Evolutionary conservation across 2,888 invertebrate genomes (phyloP).

Genomic region (Achlya flavicornis): DNA sequence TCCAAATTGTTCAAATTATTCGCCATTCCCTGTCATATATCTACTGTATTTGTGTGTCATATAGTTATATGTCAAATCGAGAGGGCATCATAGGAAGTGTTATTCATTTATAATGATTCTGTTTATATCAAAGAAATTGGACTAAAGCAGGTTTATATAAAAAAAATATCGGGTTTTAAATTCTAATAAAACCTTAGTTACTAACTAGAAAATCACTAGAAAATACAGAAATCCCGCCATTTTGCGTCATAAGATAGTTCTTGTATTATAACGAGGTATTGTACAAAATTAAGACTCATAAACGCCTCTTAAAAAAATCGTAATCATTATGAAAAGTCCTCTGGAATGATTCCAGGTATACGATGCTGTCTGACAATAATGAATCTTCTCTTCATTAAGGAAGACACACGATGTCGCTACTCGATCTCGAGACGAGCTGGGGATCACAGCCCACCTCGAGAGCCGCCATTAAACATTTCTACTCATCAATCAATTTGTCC

Average conservation of each 20-base stretch:
- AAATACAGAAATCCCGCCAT: too few relatives aligned
- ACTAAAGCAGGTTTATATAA: too few relatives aligned
- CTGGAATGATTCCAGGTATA: not conserved
- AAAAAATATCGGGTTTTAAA: too few relatives aligned
- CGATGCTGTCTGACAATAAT: not conserved
- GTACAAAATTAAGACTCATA: too few relatives aligned
- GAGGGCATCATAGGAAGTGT: not conserved
- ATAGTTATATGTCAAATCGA: not conserved
- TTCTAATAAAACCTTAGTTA: too few relatives aligned
- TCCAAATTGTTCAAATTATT: not conserved
- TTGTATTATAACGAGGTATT: too few relatives aligned
- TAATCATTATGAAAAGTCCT: not conserved
- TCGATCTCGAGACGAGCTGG: constrained; percentile 14
- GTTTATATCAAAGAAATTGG: too few relatives aligned
- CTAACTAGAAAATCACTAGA: too few relatives aligned
- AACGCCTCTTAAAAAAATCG: not conserved
- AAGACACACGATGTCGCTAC: constrained; percentile 14
- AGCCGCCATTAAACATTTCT: constrained; percentile 29
- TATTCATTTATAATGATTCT: not conserved
- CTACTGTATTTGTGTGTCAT: not conserved
- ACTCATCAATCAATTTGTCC: constrained; percentile 74
- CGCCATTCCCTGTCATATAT: not conserved
- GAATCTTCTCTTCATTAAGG: constrained; percentile 2
- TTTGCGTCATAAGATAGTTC: too few relatives aligned
- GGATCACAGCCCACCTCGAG: not conserved